phyloP scores from a whole-genome alignment of 2,888 invertebrate species.

The Graphium colonna region DNA sequence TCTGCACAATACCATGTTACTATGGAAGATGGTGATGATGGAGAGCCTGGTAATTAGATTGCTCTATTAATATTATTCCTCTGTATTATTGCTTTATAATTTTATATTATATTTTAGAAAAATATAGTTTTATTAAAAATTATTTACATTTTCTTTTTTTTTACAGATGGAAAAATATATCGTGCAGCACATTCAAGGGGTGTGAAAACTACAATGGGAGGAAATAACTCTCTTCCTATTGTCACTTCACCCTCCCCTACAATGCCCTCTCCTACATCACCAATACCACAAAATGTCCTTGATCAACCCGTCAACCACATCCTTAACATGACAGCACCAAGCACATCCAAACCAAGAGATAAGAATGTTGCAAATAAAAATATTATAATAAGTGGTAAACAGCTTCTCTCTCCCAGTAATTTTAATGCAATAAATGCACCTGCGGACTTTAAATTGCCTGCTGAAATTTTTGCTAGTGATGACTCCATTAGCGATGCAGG shows the following conservation, averaged over 20 bases:
- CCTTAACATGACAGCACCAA: slow-evolving; percentile 39
- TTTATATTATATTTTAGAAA: too few relatives aligned
- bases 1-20: slow-evolving; percentile 64
- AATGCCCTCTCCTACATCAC: slow-evolving; percentile 38
- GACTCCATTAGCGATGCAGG: slow-evolving; percentile 69
- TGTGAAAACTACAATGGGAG: slow-evolving; percentile 35
- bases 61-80: too few relatives aligned
- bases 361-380: slow-evolving; percentile 34
- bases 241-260: slow-evolving; percentile 51
- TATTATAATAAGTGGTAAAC: slow-evolving; percentile 37
- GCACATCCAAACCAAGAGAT: slow-evolving; percentile 46
- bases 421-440: slow-evolving; percentile 59
- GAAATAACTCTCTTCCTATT: slow-evolving; percentile 41
- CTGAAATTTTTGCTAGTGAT: slow-evolving; percentile 75
- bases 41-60: slow-evolving; percentile 52
- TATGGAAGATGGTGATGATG: slow-evolving; percentile 68
- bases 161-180: slow-evolving; percentile 51
- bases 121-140: too few relatives aligned
- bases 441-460: slow-evolving; percentile 67
- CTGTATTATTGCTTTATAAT: too few relatives aligned
- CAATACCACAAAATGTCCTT: slow-evolving; percentile 35
- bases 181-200: slow-evolving; percentile 39
- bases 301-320: slow-evolving; percentile 41
- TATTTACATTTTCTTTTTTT: slow-evolving; percentile 15
- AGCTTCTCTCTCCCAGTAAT: slow-evolving; percentile 44